Conservation (phyloP, 2,888 invertebrate genomes). For the Yponomeuta plumbellus region DNA sequence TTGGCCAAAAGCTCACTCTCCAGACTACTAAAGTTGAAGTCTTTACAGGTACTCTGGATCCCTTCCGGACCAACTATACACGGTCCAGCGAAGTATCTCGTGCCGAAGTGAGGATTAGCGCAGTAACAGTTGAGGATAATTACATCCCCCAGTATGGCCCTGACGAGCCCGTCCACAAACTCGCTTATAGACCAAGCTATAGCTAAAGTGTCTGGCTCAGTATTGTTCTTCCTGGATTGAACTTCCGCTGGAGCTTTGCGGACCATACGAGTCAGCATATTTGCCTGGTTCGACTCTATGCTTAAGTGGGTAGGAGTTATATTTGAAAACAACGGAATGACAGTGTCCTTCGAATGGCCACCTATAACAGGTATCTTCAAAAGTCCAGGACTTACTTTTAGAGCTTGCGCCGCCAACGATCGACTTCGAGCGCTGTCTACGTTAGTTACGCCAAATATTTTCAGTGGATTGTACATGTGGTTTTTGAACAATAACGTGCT, state of each 20-base stretch:
- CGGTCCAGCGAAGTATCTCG: constrained; percentile 52
- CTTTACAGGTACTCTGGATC: constrained; percentile 35
- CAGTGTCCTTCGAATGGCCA: constrained; percentile 53
- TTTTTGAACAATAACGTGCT: constrained; percentile 41
- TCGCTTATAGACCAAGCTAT: constrained; percentile 52
- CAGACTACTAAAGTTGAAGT: constrained; percentile 40
- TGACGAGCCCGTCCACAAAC: constrained; percentile 42
- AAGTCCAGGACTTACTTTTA: constrained; percentile 36
- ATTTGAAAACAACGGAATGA: constrained; percentile 54
- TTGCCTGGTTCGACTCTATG: constrained; percentile 37
- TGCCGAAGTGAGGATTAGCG: constrained; percentile 50
- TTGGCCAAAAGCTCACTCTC: constrained; percentile 38
- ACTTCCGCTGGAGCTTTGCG: constrained; percentile 48
- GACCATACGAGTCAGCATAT: constrained; percentile 44
- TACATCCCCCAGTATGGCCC: constrained; percentile 41
- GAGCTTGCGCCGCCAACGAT: constrained; percentile 35
- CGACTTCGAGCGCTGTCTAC: constrained; percentile 45
- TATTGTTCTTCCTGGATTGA: constrained; percentile 40
- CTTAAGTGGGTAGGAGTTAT: constrained; percentile 33
- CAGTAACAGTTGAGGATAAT: constrained; percentile 41
- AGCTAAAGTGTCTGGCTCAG: constrained; percentile 40
- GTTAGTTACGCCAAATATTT: constrained; percentile 52
- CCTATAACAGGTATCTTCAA: constrained; percentile 51
- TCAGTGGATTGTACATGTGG: constrained; percentile 45
- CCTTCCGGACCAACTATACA: constrained; percentile 42